Percentiles rank a stretch among this genome's conserved stretches.
These are phyloP conservation scores for Tangara arthus DNA, from an alignment of 2,797 vertebrate species.

Conservation along the genomic window DNA sequence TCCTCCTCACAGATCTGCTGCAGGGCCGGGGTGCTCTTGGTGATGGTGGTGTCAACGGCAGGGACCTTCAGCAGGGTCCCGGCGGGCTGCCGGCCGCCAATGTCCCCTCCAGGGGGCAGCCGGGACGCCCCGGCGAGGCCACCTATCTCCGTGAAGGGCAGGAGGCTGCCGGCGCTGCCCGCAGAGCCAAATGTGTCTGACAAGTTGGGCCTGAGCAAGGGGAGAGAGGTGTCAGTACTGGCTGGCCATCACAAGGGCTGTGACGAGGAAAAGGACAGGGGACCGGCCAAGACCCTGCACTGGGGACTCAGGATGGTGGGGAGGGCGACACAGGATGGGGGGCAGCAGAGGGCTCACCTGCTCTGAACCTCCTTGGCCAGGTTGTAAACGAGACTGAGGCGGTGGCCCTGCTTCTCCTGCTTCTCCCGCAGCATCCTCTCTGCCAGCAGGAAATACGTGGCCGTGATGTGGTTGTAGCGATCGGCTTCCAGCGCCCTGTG, in stretches of 20 bases:
- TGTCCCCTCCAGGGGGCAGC: constrained; percentile 11
- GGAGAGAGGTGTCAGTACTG: not conserved
- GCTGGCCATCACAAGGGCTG: not conserved
- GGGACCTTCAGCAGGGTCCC: constrained; percentile 69
- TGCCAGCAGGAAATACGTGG: constrained; percentile 78
- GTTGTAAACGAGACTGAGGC: constrained; percentile 47
- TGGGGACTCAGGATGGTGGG: accelerated
- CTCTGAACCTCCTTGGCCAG: constrained; percentile 51
- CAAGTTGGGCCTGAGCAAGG: not conserved
- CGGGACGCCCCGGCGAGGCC: not conserved
- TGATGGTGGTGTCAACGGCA: constrained; percentile 66
- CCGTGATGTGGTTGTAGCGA: constrained; percentile 79
- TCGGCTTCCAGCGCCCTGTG: constrained; percentile 75
- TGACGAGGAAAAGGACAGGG: no score
- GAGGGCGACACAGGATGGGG: accelerated
- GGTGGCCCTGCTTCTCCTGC: constrained; percentile 66
- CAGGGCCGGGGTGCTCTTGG: constrained; percentile 78
- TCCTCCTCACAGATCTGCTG: constrained; percentile 75
- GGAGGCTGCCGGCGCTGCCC: not conserved
- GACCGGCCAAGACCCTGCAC: accelerated
- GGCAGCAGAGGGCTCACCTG: not conserved
- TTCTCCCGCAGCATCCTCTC: constrained; percentile 78
- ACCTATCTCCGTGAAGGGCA: not conserved
- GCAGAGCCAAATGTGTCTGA: not conserved
- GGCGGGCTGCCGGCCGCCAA: not conserved